Conservation (phyloP, 2,113 vertebrate genomes). For the Petromus typicus region DNA sequence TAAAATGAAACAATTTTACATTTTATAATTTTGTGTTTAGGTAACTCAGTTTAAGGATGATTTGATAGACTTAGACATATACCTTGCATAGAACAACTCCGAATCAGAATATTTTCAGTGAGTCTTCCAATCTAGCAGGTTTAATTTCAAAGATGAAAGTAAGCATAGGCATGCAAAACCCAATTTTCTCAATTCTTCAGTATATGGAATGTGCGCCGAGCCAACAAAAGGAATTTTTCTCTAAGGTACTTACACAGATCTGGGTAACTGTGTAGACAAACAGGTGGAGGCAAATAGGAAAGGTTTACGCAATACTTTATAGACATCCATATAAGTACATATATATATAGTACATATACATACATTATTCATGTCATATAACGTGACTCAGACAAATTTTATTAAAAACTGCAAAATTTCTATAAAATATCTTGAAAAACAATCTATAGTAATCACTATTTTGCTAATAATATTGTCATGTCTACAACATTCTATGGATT, state of each 20-base stretch:
- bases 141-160: slow-evolving; percentile 51
- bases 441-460: background rate
- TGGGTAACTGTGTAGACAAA: background rate
- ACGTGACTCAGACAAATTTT: background rate
- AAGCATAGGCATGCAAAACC: background rate
- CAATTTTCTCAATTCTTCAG: slow-evolving; percentile 32
- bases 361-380: background rate
- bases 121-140: background rate
- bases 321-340: background rate
- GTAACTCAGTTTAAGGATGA: background rate
- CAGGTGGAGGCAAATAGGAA: background rate
- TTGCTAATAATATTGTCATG: background rate
- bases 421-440: background rate
- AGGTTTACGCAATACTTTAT: background rate
- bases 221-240: background rate
- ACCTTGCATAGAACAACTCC: background rate
- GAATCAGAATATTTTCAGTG: slow-evolving; percentile 43
- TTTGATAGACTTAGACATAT: background rate
- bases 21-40: background rate
- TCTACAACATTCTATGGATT: background rate
- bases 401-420: background rate
- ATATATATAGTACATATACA: background rate
- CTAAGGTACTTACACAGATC: background rate
- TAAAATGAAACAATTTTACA: background rate
- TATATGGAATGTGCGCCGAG: background rate